phyloP scores from a whole-genome alignment of 2,113 vertebrate genomes.

The Gymnobelideus leadbeateri region DNA sequence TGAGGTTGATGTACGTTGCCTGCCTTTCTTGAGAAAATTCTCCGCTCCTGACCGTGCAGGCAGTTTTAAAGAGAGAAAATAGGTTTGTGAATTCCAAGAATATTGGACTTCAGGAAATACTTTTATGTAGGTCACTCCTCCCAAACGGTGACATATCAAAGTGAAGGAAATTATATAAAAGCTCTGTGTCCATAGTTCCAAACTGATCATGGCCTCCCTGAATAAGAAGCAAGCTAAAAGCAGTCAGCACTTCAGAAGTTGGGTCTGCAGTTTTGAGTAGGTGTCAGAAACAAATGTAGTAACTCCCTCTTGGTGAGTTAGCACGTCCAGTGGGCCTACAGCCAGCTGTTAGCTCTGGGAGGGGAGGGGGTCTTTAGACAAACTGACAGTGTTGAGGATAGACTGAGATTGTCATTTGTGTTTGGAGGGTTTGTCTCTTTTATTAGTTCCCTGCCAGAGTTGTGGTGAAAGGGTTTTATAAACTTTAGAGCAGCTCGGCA shows the following conservation, averaged over 20 bases:
- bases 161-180: neutral
- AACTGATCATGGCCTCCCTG: neutral
- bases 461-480: neutral
- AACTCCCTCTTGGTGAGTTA: neutral
- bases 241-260: neutral
- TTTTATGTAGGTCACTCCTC: neutral
- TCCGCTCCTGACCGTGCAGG: neutral
- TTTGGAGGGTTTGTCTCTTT: neutral
- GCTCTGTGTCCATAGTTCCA: neutral
- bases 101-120: neutral
- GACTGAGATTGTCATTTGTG: neutral
- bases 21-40: neutral
- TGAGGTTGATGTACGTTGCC: neutral
- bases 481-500: neutral
- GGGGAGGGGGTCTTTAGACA: neutral
- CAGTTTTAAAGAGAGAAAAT: neutral
- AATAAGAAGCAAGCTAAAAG: neutral
- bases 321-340: neutral
- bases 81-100: neutral
- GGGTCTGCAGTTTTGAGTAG: neutral
- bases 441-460: neutral
- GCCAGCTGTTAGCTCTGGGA: neutral
- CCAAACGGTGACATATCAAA: neutral
- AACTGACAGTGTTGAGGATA: neutral
- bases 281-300: neutral